Evolutionary conservation across 1,140 invertebrate genomes (phyloP).

Genomic region (Lepidurus packardi): DNA sequence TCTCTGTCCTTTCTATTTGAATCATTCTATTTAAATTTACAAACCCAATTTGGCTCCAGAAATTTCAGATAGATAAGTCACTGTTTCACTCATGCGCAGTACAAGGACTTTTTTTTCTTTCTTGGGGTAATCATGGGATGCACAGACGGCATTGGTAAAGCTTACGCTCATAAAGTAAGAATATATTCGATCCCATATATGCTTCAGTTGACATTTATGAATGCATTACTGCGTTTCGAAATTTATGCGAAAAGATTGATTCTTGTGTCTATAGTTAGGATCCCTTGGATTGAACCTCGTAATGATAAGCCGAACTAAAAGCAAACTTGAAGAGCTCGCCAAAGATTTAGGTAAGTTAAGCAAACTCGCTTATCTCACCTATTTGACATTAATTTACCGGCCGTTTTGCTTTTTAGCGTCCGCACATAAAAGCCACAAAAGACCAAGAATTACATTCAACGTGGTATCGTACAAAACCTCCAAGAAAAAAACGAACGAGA

Average conservation of each 20-base stretch:
- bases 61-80: neutral
- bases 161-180: conserved; percentile 68
- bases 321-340: conserved; percentile 76
- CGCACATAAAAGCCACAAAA: no score
- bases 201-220: neutral
- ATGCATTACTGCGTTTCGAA: neutral
- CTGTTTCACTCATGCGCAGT: neutral
- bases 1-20: no score
- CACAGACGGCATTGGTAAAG: conserved; percentile 89
- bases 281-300: conserved; percentile 63
- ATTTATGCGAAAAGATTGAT: conserved; percentile 30
- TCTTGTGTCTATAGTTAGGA: conserved; percentile 59
- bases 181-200: neutral
- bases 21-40: neutral
- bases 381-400: neutral
- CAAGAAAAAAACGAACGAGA: no score
- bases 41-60: neutral
- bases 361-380: neutral
- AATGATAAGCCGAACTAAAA: conserved; percentile 75
- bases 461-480: no score
- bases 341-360: conserved; percentile 64
- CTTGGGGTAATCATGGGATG: conserved; percentile 80
- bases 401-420: neutral
- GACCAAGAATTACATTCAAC: neutral
- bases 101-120: conserved; percentile 35